Percentiles rank a stretch among this genome's conserved stretches.
phyloP scores from a whole-genome alignment of 1,140 invertebrate genomes.

The Zaprionus ghesquierei region DNA sequence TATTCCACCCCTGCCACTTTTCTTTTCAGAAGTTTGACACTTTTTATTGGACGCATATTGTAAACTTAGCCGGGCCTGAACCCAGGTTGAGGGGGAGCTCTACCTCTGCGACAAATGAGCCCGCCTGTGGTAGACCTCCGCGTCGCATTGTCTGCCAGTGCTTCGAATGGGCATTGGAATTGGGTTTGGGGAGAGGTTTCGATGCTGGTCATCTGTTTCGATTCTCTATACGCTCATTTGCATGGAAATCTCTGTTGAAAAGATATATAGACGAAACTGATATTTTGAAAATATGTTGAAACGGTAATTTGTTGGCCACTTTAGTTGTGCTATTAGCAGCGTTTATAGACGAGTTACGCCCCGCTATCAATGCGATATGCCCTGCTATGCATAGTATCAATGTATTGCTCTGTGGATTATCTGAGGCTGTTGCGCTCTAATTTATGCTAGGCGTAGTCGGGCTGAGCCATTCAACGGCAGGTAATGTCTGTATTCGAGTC shows the following conservation, averaged over 20 bases:
- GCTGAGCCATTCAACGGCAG: constrained; percentile 67
- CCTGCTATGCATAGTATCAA: constrained; percentile 6
- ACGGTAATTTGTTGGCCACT: constrained; percentile 80
- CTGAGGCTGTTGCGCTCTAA: constrained; percentile 47
- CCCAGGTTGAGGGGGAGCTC: too few relatives aligned
- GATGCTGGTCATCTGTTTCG: constrained; percentile 73
- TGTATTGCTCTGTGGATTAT: constrained; percentile 28
- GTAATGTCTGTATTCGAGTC: constrained; percentile 73
- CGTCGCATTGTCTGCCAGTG: constrained; percentile 14
- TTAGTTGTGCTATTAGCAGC: constrained; percentile 78
- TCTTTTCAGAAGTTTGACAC: constrained; percentile 70
- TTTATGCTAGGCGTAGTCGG: constrained; percentile 57
- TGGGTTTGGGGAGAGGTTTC: constrained; percentile 45
- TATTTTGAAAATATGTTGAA: constrained; percentile 57
- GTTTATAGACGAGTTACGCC: constrained; percentile 78
- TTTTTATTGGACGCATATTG: constrained; percentile 56
- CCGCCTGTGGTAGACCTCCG: constrained; percentile 48
- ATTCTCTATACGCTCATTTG: constrained; percentile 49
- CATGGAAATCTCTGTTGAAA: constrained; percentile 76
- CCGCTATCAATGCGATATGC: constrained; percentile 14
- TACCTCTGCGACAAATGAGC: constrained; percentile 67
- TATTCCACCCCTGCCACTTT: neutral
- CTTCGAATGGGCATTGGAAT: neutral
- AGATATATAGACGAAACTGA: constrained; percentile 63
- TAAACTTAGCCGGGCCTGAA: constrained; percentile 39